Conservation (phyloP, 2,797 vertebrate genomes). For the Paramormyrops hopkinsi region DNA sequence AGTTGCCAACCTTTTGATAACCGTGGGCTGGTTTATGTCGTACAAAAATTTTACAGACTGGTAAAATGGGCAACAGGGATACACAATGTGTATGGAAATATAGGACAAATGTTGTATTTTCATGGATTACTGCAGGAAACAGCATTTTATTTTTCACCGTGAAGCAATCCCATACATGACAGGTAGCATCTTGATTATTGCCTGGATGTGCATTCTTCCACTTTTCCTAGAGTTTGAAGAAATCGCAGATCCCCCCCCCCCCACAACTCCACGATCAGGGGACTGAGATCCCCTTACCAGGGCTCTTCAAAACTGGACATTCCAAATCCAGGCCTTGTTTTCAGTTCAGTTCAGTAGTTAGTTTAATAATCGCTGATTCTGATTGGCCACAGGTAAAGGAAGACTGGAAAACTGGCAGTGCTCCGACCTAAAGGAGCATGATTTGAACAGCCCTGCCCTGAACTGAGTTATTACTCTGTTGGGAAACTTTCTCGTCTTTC, state of each 20-base stretch:
- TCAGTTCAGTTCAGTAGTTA: background rate
- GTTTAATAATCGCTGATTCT: background rate
- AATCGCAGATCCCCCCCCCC: too few species aligned
- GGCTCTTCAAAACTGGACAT: background rate
- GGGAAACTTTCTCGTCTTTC: constrained; percentile 4
- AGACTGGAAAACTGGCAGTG: background rate
- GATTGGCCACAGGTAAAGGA: background rate
- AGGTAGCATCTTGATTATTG: too few species aligned
- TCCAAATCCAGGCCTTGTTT: background rate
- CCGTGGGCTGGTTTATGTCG: background rate
- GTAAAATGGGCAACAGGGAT: background rate
- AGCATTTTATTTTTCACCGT: background rate
- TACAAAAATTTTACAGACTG: background rate
- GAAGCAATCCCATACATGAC: background rate
- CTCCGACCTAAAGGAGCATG: background rate
- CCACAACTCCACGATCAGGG: background rate
- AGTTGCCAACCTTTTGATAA: background rate
- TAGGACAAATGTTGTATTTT: background rate
- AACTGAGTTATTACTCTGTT: background rate
- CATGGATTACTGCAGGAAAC: constrained; percentile 14
- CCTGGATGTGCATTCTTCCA: too few species aligned
- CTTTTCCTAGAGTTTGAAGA: too few species aligned
- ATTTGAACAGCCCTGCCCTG: background rate
- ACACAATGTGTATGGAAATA: background rate
- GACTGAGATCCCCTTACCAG: background rate